Conservation (phyloP, 2,797 vertebrate genomes). For the Hozukius guyotensis region DNA sequence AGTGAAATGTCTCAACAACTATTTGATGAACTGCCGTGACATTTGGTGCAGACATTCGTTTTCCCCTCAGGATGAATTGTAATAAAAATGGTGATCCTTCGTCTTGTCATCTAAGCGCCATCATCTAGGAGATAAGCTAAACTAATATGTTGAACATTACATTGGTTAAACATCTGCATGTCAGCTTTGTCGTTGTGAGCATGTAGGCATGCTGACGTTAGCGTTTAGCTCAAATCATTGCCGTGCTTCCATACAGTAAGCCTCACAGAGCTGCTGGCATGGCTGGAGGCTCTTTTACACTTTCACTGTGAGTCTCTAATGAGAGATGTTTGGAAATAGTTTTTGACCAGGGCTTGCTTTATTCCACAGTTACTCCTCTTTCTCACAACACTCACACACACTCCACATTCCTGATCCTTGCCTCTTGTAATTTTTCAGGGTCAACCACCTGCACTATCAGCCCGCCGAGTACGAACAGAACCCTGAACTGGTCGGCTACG, state of each 20-base stretch:
- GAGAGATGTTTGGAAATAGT: background rate
- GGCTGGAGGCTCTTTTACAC: background rate
- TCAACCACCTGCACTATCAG: conserved; percentile 84
- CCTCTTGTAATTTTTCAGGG: conserved; percentile 56
- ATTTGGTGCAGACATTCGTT: background rate
- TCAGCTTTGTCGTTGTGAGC: background rate
- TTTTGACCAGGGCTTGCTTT: background rate
- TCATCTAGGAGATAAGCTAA: background rate
- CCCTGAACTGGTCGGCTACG: conserved; percentile 78
- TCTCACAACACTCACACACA: background rate
- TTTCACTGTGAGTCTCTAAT: background rate
- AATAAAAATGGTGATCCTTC: background rate
- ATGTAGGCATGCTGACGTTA: background rate
- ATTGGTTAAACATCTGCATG: background rate
- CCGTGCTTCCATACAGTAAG: background rate
- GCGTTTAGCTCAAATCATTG: background rate
- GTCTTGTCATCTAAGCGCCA: background rate
- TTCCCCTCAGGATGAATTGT: background rate
- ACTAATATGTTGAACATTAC: background rate
- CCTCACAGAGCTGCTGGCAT: background rate
- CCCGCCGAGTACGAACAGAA: conserved; percentile 82
- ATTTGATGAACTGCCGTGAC: background rate
- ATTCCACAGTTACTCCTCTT: background rate
- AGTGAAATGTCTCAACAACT: background rate
- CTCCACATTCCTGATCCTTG: background rate